Base-by-base conservation (phyloP, 2,797 vertebrate species). In the Mionectes olivaceus region DNA sequence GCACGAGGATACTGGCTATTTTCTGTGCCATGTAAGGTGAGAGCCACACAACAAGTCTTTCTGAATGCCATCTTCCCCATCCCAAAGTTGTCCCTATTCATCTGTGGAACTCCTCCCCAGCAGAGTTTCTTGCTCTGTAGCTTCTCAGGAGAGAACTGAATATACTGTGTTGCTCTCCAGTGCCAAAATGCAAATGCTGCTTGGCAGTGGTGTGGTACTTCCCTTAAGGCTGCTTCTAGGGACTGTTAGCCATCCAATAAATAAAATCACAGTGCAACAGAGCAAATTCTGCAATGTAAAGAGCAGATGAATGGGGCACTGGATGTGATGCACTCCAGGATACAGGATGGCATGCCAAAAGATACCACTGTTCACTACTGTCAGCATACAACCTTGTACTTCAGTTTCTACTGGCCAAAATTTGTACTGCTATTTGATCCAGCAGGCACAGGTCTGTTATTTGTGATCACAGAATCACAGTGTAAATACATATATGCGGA, bases 151-250 rank as follows among this genome's bases (percentile, higher is more conserved):
- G 30, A 89, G 71, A 92, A 70, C 0, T 82, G 71, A 85, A 9
- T 56, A 52, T 44, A 49, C 5, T 77, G 49, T 83, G 50, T 30
- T 68, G 53, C 46, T 81, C 24, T 37, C 65, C 74, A 56, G 50
- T 76, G 94, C 89, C 91, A 95, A 96, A 94, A 95, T 75, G 91
- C 87, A 95, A 92, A 95, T 92, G 53, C 52, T 81, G 22, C 84
- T 85, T 92, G 91, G 87, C 84, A 68, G 23, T 47, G 23, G 12
- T 9, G n/a, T n/a, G 35, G 27, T 77, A 49, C 46, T 94, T 92
- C 74, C 43, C 87, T 77, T 39, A 49, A 64, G 69, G 73, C 91
- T 85, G 57, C 64, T 93, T 70, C 79, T 63, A 74, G 64, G 68
- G 64, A 22, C 87, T 74, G 25, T 35, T 37, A 63, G 75, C 67